These are phyloP conservation scores for Vireo griseus DNA, from an alignment of 2,797 vertebrate genomes.

Conservation along the genomic window DNA sequence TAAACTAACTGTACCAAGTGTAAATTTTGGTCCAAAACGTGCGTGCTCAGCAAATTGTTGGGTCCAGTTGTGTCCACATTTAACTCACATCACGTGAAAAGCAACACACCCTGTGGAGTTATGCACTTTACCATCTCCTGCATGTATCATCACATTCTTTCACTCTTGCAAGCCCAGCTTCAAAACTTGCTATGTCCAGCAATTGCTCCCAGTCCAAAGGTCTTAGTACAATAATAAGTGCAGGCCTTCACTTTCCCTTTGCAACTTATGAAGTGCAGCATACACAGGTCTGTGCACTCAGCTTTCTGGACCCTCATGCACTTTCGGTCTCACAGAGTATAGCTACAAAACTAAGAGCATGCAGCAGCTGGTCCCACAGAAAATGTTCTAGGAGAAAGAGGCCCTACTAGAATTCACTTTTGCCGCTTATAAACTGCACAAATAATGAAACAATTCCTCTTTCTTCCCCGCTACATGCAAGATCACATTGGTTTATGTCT, in stretches of 20 bases:
- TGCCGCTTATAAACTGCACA: not conserved
- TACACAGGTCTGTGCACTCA: not conserved
- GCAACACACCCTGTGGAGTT: not conserved
- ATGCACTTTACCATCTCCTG: not conserved
- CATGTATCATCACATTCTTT: too few species aligned
- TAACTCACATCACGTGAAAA: accelerated
- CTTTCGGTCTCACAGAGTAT: not conserved
- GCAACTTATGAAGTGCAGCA: not conserved
- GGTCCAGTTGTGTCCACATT: not conserved
- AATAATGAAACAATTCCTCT: not conserved
- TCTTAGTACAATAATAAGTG: not conserved
- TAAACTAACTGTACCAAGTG: not conserved
- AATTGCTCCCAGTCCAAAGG: not conserved
- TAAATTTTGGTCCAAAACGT: not conserved
- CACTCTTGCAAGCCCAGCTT: not conserved
- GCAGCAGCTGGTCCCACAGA: not conserved
- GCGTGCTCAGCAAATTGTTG: not conserved
- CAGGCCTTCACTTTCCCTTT: not conserved
- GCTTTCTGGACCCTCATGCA: not conserved
- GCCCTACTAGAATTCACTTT: not conserved
- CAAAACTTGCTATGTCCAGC: not conserved
- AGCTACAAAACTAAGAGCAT: not conserved
- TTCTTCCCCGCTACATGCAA: too few species aligned
- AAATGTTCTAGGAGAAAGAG: not conserved
- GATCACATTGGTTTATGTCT: too few species aligned